Evolutionary conservation across 2,797 vertebrate species (phyloP).

Genomic region (Percopsis omiscomaycus): DNA sequence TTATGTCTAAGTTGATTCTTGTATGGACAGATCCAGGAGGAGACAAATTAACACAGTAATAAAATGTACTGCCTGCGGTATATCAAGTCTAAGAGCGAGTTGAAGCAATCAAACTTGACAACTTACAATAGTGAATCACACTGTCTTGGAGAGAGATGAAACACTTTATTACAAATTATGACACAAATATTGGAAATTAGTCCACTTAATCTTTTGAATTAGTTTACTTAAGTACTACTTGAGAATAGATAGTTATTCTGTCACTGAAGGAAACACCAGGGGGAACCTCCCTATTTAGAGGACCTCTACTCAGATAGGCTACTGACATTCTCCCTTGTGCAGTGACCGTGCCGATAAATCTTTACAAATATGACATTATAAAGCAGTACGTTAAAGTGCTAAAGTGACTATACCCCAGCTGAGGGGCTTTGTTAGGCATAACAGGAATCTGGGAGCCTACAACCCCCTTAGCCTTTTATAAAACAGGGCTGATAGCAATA

Average conservation of each 20-base stretch:
- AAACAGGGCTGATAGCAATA: too few species aligned
- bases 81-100: constrained; percentile 3
- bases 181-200: too few species aligned
- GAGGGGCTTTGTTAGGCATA: too few species aligned
- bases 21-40: constrained; percentile 35
- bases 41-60: constrained; percentile 15
- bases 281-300: too few species aligned
- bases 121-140: constrained; percentile 17
- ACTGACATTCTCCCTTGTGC: too few species aligned
- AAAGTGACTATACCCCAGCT: too few species aligned
- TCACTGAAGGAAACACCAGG: neutral
- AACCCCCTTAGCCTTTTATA: too few species aligned
- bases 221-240: neutral
- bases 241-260: neutral
- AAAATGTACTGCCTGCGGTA: constrained; percentile 24
- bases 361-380: too few species aligned
- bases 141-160: constrained; percentile 23
- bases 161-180: neutral
- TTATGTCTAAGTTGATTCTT: neutral
- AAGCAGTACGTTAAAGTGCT: too few species aligned
- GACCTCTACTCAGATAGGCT: too few species aligned
- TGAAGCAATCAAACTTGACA: constrained; percentile 43
- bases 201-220: neutral
- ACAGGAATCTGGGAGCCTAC: too few species aligned
- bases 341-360: too few species aligned